Conservation (phyloP, 2,113 vertebrate species). For the Neopipo cinnamomea region DNA sequence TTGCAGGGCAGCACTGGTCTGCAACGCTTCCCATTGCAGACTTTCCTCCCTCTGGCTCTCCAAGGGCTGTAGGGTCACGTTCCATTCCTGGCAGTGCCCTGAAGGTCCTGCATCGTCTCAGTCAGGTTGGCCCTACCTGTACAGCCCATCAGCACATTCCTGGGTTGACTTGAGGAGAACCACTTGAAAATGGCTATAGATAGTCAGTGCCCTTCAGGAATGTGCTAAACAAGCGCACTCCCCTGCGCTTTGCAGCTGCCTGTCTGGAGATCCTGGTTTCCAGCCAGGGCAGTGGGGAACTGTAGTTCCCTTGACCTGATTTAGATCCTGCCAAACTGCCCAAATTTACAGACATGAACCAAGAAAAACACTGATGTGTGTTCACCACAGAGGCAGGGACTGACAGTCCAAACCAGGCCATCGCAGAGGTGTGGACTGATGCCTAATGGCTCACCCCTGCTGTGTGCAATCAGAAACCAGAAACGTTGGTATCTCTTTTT, state of each 20-base stretch:
- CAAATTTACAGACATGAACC: neutral
- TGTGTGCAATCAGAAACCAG: neutral
- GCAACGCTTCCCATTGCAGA: neutral
- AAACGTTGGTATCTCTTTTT: neutral
- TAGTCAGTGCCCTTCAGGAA: conserved; percentile 43
- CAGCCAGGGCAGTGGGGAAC: neutral
- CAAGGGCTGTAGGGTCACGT: neutral
- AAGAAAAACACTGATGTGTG: neutral
- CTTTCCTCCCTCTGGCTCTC: neutral
- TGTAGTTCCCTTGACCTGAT: conserved; percentile 13
- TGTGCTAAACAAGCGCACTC: conserved; percentile 46
- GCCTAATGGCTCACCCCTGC: neutral
- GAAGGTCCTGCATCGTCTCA: neutral
- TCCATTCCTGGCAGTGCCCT: neutral
- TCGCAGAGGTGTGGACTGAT: neutral
- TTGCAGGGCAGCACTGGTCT: neutral
- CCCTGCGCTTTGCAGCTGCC: neutral
- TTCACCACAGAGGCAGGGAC: neutral
- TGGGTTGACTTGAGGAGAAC: conserved; percentile 11
- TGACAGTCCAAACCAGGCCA: neutral
- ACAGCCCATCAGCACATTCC: conserved; percentile 46
- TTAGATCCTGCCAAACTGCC: neutral
- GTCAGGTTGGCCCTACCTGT: neutral
- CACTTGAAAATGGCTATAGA: conserved; percentile 45
- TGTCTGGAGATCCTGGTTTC: conserved; percentile 19